Percentiles rank a stretch among this genome's conserved stretches.
phyloP scores from a whole-genome alignment of 2,797 vertebrate species.

The Gorsachius magnificus region DNA sequence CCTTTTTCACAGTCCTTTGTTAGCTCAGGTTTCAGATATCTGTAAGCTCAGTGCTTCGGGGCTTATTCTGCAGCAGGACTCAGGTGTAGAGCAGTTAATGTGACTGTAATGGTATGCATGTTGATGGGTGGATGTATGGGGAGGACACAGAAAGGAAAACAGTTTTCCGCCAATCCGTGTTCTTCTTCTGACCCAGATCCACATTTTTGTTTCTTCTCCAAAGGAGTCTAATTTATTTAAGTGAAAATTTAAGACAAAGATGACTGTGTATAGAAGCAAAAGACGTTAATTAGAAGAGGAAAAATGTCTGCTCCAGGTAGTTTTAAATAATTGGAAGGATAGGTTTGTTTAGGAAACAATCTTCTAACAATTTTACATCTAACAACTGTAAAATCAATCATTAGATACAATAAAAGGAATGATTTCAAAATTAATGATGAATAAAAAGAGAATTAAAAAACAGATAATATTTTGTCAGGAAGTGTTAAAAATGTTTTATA shows the following conservation, averaged over 20 bases:
- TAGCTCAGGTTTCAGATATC: background rate
- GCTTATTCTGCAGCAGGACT: background rate
- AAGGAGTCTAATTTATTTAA: background rate
- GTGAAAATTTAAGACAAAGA: background rate
- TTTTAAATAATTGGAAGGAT: background rate
- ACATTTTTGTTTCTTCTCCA: background rate
- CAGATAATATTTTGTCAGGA: constrained; percentile 5
- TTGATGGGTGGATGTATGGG: background rate
- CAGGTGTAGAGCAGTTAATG: background rate
- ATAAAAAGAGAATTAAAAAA: constrained; percentile 22
- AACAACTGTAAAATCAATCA: background rate
- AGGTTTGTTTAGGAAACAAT: background rate
- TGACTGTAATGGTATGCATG: background rate
- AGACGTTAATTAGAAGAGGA: background rate
- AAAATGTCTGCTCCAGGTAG: background rate
- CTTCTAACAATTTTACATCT: background rate
- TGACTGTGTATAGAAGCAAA: background rate
- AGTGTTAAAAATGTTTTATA: background rate
- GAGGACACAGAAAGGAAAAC: background rate
- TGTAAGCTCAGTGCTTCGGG: background rate
- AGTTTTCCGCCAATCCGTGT: background rate
- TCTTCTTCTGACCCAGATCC: background rate
- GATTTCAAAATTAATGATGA: constrained; percentile 27
- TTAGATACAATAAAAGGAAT: background rate
- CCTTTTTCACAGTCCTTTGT: background rate